Conservation (phyloP, 2,113 vertebrate species). For the Seriola quinqueradiata region DNA sequence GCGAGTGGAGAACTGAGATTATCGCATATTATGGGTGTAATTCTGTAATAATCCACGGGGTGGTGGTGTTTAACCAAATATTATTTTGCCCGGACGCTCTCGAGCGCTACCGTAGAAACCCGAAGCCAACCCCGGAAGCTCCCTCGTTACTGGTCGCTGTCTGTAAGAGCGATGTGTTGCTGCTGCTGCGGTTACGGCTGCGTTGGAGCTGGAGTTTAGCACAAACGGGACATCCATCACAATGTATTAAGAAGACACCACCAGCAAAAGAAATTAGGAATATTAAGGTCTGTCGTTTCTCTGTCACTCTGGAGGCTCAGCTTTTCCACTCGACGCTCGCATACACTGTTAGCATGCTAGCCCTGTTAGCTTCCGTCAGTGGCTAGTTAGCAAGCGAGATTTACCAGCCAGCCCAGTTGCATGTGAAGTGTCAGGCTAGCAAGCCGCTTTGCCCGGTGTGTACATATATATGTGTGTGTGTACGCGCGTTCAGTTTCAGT, state of each 20-base stretch:
- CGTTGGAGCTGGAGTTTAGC: conserved; percentile 6
- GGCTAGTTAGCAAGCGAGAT: conserved; percentile 57
- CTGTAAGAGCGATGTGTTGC: conserved; percentile 63
- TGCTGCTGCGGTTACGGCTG: conserved; percentile 6
- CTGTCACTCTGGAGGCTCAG: background rate
- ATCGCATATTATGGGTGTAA: background rate
- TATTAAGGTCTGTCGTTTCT: conserved; percentile 58
- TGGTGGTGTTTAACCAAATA: background rate
- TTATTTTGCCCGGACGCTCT: background rate
- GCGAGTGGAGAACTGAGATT: conserved; percentile 27
- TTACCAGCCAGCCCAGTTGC: conserved; percentile 14
- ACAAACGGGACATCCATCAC: background rate
- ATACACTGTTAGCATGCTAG: conserved; percentile 57
- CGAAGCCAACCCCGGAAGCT: conserved; percentile 75
- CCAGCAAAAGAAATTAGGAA: background rate
- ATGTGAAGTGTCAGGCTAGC: conserved; percentile 28
- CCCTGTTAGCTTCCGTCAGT: conserved; percentile 48
- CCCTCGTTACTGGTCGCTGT: conserved; percentile 43
- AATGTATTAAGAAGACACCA: conserved; percentile 40
- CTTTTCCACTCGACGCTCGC: conserved; percentile 5
- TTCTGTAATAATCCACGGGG: background rate
- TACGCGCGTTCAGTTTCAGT: conserved; percentile 29
- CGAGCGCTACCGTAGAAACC: conserved; percentile 52
- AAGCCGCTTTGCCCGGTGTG: background rate
- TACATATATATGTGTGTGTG: background rate